Conservation (phyloP, 2,113 vertebrate species). For the Vimba vimba region DNA sequence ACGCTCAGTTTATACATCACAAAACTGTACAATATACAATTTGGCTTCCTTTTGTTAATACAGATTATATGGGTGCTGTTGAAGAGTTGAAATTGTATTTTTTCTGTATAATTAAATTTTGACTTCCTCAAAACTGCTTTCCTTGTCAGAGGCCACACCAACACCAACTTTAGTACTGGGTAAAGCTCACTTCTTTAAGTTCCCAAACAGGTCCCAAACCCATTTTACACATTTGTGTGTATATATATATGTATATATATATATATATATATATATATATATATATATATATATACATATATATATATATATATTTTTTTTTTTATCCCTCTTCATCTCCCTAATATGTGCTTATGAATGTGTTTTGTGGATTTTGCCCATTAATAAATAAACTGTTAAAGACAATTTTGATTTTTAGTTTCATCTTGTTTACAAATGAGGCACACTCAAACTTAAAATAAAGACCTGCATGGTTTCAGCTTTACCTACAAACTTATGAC, state of each 20-base stretch:
- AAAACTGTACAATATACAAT: not conserved
- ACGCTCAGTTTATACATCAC: constrained; percentile 55
- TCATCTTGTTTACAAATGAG: not conserved
- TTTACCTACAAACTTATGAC: not conserved
- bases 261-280: not conserved
- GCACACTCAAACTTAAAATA: not conserved
- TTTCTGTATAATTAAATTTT: constrained; percentile 60
- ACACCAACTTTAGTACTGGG: constrained; percentile 93
- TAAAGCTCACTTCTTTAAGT: constrained; percentile 81
- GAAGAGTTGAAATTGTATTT: constrained; percentile 40
- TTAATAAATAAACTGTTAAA: constrained; percentile 23
- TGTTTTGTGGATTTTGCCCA: constrained; percentile 9
- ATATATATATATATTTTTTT: not conserved
- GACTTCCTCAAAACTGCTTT: constrained; percentile 80
- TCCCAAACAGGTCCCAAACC: constrained; percentile 49
- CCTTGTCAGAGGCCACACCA: constrained; percentile 91
- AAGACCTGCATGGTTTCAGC: not conserved
- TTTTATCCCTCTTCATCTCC: constrained; percentile 16
- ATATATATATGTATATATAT: not conserved
- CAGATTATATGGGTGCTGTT: constrained; percentile 29
- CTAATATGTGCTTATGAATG: constrained; percentile 10
- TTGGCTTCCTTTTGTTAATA: not conserved
- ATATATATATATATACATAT: not conserved
- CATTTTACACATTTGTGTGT: constrained; percentile 19
- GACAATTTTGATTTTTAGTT: constrained; percentile 4